Base-by-base conservation (phyloP, 2,888 invertebrate genomes). In the Meliscaeva auricollis region DNA sequence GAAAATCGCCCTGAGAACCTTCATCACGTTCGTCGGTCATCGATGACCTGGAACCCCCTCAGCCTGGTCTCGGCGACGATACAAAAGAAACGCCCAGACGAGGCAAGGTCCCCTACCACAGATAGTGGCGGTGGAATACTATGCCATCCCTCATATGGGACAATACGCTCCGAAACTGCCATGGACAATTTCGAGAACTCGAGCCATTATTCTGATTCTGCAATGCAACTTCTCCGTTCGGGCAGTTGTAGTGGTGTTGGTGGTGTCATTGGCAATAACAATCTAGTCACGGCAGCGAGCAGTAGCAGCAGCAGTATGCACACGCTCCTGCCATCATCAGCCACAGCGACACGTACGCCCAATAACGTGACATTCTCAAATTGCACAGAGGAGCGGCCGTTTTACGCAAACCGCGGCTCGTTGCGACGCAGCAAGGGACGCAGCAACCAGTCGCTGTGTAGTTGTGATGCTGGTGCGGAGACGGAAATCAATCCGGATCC, bases 381-480 rank as follows among this genome's bases (percentile, higher is more conserved):
- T 68, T 90, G 88, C 78, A 90, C 90, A 30, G 89, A 89, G 72
- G 90, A 89, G 9, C 90, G 89, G 13, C 80, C 62, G 87, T 87
- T 84, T 50, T 82, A 87, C 46, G 80, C 84, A 20, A 88, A 90
- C 87, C 91, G 91, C 13, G 91, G 91, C 13, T 92, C 91, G 8
- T 74, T 92, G 48, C 91, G 90, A 70, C 90, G 92, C 74, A 89
- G 88, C 87, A 92, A 92, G 80, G 92, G 91, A 15, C 91, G 92
- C 32, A 92, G 92, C 87, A 91, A 90, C 88, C 92, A 92, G 79
- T 92, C 92, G 82, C 87, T 92, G 1, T 92, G 92, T 87, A 92
- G 92, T 87, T 92, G 92, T 87, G 92, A 92, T 87, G 92, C 90
- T 38, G 92, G 92, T 58, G 91, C 90, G 3, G 92, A 91, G 78